Conservation (phyloP, 92 coral and sea anemone species). For the Epizoanthus illoricatus region DNA sequence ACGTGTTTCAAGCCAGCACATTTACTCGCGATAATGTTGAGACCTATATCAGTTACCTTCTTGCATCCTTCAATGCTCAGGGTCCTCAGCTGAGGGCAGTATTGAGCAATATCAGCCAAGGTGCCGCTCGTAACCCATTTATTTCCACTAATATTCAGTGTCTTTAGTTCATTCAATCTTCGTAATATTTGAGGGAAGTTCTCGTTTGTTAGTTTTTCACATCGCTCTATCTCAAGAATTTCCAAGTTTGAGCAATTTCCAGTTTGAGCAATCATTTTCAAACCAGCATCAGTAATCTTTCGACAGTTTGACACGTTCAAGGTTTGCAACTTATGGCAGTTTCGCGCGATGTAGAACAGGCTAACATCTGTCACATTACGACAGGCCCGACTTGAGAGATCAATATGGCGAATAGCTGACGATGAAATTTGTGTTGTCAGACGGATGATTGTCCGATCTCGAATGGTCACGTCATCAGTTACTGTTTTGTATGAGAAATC, state of each 20-base stretch:
- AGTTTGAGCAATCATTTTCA: conserved; percentile 58
- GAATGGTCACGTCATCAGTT: conserved; percentile 32
- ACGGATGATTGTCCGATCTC: conserved; percentile 49
- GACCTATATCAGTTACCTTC: conserved; percentile 67
- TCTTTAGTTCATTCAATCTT: conserved; percentile 47
- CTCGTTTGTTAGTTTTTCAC: conserved; percentile 49
- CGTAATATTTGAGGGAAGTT: conserved; percentile 59
- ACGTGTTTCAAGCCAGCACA: conserved; percentile 51
- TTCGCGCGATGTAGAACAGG: conserved; percentile 63
- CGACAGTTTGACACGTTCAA: conserved; percentile 58
- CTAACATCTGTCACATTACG: conserved; percentile 61
- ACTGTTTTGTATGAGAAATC: conserved; percentile 52
- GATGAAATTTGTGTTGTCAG: conserved; percentile 51
- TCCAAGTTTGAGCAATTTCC: conserved; percentile 60
- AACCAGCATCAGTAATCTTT: conserved; percentile 68
- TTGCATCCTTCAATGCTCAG: conserved; percentile 74
- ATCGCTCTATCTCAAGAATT: conserved; percentile 61
- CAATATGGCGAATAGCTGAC: conserved; percentile 59
- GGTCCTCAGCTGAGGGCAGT: conserved; percentile 46
- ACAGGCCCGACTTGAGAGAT: conserved; percentile 70
- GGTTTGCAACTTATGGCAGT: conserved; percentile 60
- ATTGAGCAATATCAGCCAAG: conserved; percentile 51
- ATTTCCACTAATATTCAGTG: conserved; percentile 61
- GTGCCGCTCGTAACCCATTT: conserved; percentile 53
- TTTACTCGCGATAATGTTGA: conserved; percentile 50